A percentile compares a stretch with the other conserved stretches of the same genome.
Conservation (phyloP, 64 coral and sea anemone species). For the Pocillopora damicornis region DNA sequence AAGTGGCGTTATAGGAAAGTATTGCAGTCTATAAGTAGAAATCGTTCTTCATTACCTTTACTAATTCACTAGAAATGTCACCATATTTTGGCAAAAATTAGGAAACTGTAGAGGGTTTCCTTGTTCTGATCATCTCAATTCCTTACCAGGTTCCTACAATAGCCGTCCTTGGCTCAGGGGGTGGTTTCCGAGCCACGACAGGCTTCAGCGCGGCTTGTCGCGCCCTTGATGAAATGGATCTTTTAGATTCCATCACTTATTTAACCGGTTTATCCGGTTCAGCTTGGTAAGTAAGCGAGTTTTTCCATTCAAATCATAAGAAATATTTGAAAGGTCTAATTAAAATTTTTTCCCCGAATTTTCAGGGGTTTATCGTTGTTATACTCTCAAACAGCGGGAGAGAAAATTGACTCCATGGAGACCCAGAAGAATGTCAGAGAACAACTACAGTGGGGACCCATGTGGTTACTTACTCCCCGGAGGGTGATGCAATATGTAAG, state of each 20-base stretch:
- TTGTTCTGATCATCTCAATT: not conserved
- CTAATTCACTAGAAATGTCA: no score
- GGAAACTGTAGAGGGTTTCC: not conserved
- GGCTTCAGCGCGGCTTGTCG: constrained; percentile 47
- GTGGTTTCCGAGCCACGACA: constrained; percentile 75
- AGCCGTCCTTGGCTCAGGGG: constrained; percentile 71
- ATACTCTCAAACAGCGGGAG: constrained; percentile 46
- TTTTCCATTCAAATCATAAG: not conserved
- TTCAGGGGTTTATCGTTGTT: constrained; percentile 54
- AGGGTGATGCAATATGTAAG: constrained; percentile 42
- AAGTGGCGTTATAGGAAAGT: no score
- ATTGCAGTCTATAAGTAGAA: no score
- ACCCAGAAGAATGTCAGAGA: constrained; percentile 32
- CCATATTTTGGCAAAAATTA: no score
- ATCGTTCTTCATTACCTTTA: no score
- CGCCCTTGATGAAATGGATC: constrained; percentile 41
- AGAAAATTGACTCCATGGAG: constrained; percentile 11
- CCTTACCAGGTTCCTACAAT: constrained; percentile 61
- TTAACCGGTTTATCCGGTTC: constrained; percentile 68
- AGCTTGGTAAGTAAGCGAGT: constrained; percentile 45
- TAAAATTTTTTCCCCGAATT: not conserved
- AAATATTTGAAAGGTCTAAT: no score
- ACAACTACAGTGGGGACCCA: constrained; percentile 19
- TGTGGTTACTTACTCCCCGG: constrained; percentile 41
- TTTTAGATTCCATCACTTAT: constrained; percentile 64